A percentile compares a stretch with the other conserved stretches of the same genome.
Conservation (phyloP, 2,888 invertebrate species). For the Incurvaria masculella region DNA sequence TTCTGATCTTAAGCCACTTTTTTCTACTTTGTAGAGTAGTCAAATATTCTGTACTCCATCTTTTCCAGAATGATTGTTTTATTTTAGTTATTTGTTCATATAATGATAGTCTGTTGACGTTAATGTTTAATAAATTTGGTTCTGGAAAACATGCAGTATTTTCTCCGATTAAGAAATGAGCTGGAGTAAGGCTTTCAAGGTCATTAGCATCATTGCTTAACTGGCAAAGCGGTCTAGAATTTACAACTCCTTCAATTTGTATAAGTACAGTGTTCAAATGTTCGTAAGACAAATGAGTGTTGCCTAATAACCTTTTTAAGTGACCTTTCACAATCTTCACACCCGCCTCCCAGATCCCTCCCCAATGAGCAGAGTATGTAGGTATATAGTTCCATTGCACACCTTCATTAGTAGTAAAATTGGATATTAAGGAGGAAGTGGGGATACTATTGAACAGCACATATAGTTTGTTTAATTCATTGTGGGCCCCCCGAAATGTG, state of each 20-base stretch:
- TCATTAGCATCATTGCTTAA: background rate
- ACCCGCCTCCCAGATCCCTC: background rate
- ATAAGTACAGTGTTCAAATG: background rate
- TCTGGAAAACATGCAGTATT: conserved; percentile 11
- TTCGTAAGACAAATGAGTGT: background rate
- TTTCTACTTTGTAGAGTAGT: background rate
- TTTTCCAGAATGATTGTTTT: background rate
- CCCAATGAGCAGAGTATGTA: background rate
- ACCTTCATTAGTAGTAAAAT: background rate
- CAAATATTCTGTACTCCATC: background rate
- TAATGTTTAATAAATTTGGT: conserved; percentile 1
- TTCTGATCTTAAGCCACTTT: background rate
- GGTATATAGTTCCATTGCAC: background rate
- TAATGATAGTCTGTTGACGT: background rate
- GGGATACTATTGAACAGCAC: background rate
- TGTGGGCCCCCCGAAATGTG: background rate
- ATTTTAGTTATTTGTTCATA: background rate
- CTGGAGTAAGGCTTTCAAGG: background rate
- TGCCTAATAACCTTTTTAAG: background rate
- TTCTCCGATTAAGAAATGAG: conserved; percentile 8
- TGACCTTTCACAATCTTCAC: background rate
- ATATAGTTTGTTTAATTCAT: background rate
- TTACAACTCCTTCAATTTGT: conserved; percentile 4
- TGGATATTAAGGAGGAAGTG: background rate
- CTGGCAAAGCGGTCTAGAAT: background rate